These are phyloP conservation scores for Coreius guichenoti DNA, from an alignment of 2,797 vertebrate species.

Conservation along the genomic window DNA sequence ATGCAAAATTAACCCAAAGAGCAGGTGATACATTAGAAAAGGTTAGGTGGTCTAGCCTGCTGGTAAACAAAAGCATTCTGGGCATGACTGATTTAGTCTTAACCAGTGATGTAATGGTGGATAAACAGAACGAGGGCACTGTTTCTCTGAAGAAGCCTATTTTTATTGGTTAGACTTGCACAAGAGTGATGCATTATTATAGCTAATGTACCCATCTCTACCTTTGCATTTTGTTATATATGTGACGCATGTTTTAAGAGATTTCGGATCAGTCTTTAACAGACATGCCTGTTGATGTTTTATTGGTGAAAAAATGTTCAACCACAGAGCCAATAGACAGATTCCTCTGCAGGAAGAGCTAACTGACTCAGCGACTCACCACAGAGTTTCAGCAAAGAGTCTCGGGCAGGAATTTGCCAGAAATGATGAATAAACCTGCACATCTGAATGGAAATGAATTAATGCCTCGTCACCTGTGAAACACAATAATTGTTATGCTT, in stretches of 20 bases:
- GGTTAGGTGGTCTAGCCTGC: background rate
- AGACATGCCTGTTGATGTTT: constrained; percentile 7
- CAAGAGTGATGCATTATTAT: too few relatives aligned
- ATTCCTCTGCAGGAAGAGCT: background rate
- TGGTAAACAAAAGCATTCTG: background rate
- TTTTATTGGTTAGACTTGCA: background rate
- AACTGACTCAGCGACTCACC: background rate
- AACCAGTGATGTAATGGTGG: background rate
- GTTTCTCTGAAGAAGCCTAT: background rate
- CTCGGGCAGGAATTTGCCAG: background rate
- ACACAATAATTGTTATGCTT: background rate
- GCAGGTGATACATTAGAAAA: background rate
- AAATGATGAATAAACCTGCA: background rate
- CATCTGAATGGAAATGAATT: constrained; percentile 3
- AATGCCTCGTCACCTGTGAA: background rate
- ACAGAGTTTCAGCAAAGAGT: constrained; percentile 1
- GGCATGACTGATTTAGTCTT: background rate
- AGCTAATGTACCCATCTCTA: background rate
- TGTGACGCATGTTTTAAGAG: background rate
- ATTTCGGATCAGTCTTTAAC: background rate
- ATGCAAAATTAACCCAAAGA: background rate
- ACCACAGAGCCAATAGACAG: background rate
- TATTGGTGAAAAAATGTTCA: background rate
- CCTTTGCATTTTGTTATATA: background rate
- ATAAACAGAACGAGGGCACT: background rate